Evolutionary conservation across 1,140 invertebrate species (phyloP).

Genomic region (Capitella teleta): DNA sequence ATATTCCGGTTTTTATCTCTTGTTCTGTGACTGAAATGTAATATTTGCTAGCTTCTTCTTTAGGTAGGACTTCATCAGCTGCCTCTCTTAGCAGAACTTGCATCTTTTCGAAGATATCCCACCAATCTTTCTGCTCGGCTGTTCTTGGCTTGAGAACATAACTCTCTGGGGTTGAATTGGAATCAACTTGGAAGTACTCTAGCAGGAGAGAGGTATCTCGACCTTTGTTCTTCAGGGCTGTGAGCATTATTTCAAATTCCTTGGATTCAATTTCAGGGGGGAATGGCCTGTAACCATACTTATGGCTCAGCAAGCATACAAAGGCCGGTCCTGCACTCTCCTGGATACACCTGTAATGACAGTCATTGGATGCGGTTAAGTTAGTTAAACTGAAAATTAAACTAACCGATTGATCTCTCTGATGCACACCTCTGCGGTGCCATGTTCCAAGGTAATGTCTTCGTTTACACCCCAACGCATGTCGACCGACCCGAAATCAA

Average conservation of each 20-base stretch:
- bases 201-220: not conserved
- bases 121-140: constrained; percentile 1
- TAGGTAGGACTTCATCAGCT: not conserved
- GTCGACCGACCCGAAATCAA: constrained; percentile 5
- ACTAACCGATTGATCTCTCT: constrained; percentile 1
- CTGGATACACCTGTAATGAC: not conserved
- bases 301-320: constrained; percentile 1
- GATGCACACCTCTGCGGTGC: constrained; percentile 1
- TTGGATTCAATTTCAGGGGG: constrained; percentile 2
- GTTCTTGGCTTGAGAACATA: constrained; percentile 1
- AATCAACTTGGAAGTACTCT: constrained; percentile 1
- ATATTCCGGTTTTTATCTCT: constrained; percentile 8
- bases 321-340: constrained; percentile 8
- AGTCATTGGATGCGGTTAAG: too few relatives aligned
- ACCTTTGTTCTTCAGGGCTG: not conserved
- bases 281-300: constrained; percentile 5
- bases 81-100: not conserved
- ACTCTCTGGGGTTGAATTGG: not conserved
- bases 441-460: constrained; percentile 1
- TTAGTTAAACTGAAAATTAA: too few relatives aligned
- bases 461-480: constrained; percentile 8
- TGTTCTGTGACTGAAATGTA: constrained; percentile 10
- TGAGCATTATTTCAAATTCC: not conserved
- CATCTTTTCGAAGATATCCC: not conserved
- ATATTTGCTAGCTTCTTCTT: not conserved